Evolutionary conservation across 2,888 invertebrate species (phyloP).

Genomic region (Pyrrhia umbra): DNA sequence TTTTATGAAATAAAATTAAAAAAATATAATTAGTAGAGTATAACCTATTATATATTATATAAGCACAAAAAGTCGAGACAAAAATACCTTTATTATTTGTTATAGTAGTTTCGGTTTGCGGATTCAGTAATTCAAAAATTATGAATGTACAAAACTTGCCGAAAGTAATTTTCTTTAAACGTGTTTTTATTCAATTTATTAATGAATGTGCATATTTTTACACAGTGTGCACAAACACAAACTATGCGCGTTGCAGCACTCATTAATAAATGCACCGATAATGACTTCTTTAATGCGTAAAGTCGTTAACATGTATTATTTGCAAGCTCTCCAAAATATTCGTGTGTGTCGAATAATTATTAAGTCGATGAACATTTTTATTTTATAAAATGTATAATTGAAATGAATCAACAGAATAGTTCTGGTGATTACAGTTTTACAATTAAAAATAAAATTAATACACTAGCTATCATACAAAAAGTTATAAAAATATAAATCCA

Average conservation of each 20-base stretch:
- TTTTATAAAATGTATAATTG: background rate
- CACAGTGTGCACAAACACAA: background rate
- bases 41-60: no score
- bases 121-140: constrained; percentile 2
- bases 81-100: no score
- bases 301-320: constrained; percentile 10
- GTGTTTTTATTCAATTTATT: constrained; percentile 14
- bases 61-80: no score
- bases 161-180: constrained; percentile 10
- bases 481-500: no score
- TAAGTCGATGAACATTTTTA: background rate
- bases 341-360: constrained; percentile 10
- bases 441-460: background rate
- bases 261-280: constrained; percentile 32
- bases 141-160: background rate
- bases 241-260: constrained; percentile 8
- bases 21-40: no score
- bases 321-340: background rate
- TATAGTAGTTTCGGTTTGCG: no score
- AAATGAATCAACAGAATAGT: background rate
- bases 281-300: constrained; percentile 14
- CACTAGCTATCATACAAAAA: background rate
- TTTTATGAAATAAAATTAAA: no score
- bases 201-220: constrained; percentile 26
- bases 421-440: background rate